Percentiles rank a stretch among this genome's conserved stretches.
phyloP scores from a whole-genome alignment of 2,113 vertebrate genomes.

The Pygoscelis antarcticus region DNA sequence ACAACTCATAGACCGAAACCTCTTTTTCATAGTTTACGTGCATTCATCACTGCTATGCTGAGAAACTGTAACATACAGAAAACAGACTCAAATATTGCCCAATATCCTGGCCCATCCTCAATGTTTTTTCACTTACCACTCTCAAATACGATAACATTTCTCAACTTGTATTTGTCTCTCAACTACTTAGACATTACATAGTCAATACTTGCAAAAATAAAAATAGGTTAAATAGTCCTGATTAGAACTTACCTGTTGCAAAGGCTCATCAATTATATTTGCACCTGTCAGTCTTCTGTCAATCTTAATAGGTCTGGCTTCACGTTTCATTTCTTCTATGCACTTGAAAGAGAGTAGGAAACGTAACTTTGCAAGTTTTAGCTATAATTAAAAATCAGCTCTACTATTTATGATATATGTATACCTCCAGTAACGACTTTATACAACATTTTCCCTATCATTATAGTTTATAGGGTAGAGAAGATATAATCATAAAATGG shows the following conservation, averaged over 20 bases:
- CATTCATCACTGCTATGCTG: not conserved
- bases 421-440: not conserved
- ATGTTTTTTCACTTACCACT: not conserved
- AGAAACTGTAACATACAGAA: not conserved
- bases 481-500: not conserved
- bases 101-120: not conserved
- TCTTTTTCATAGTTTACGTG: not conserved
- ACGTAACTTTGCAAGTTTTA: not conserved
- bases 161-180: not conserved
- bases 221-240: not conserved
- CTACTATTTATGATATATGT: not conserved
- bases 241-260: constrained; percentile 88
- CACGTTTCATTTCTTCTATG: constrained; percentile 94
- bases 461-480: not conserved
- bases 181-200: not conserved
- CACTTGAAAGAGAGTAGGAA: constrained; percentile 78
- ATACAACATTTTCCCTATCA: not conserved
- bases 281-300: constrained; percentile 96
- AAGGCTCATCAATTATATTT: constrained; percentile 96
- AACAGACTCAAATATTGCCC: not conserved
- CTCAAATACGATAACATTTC: not conserved
- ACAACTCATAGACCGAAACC: not conserved
- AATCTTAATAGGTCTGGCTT: constrained; percentile 90
- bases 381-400: not conserved
- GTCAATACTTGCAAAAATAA: not conserved